Evolutionary conservation across 2,888 invertebrate species (phyloP).

Genomic region (Calameuta pallipes): DNA sequence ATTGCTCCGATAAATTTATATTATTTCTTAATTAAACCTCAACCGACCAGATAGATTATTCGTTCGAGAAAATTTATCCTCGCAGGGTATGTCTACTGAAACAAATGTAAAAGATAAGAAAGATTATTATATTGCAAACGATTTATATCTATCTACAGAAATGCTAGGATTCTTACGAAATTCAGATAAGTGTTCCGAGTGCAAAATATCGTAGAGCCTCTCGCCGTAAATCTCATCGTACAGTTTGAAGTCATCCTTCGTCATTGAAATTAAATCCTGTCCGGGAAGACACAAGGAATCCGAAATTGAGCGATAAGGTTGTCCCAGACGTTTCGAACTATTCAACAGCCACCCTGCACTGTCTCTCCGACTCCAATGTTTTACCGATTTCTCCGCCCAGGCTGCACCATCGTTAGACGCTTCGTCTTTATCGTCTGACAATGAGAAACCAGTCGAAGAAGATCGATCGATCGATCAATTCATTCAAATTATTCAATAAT

Average conservation of each 20-base stretch:
- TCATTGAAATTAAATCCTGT: constrained; percentile 48
- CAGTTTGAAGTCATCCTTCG: constrained; percentile 50
- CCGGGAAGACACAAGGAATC: constrained; percentile 56
- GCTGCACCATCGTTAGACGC: constrained; percentile 55
- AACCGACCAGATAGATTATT: constrained; percentile 38
- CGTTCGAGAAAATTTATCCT: constrained; percentile 36
- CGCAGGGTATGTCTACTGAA: constrained; percentile 30
- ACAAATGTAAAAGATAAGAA: constrained; percentile 16
- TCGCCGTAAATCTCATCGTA: constrained; percentile 57
- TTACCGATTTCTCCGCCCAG: constrained; percentile 70
- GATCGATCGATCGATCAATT: not conserved
- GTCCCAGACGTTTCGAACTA: constrained; percentile 54
- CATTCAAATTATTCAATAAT: not conserved
- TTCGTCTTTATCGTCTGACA: not conserved
- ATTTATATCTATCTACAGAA: not conserved
- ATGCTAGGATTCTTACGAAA: constrained; percentile 40
- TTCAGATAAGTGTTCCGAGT: constrained; percentile 48
- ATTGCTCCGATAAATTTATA: not conserved
- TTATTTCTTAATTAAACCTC: not conserved
- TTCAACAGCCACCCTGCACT: constrained; percentile 69
- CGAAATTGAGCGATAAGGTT: constrained; percentile 53
- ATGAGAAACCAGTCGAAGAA: not conserved
- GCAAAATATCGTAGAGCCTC: constrained; percentile 53
- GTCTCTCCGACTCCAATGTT: constrained; percentile 71
- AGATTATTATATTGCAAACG: not conserved